Evolutionary conservation across 2,113 vertebrate genomes (phyloP), one percentile per base, ranked within the genome.

Genomic region (Phyllostomus hastatus): DNA sequence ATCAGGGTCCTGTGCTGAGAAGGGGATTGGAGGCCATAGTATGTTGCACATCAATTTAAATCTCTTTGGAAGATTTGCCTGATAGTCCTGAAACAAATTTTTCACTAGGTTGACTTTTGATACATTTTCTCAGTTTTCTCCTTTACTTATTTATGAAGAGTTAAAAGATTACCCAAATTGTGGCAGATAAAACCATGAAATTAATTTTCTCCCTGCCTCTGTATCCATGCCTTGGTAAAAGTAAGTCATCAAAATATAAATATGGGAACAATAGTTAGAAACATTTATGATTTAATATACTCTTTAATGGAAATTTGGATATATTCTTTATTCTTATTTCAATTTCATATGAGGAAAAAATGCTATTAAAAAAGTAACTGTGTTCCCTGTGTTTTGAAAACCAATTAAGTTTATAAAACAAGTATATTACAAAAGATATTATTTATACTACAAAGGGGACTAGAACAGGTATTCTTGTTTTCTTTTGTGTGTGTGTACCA

Each of bases 121-220:
- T 66, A 48, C 4, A 33, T 81, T 92, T 72, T 46, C 12, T 92
- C 52, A 85, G 64, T 90, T 96, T 97, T 91, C 66, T 92, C 64
- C 33, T 31, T 43, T 67, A 43, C 46, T 81, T 78, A 83, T 78
- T 86, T 64, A 90, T 43, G 50, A 26, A 90, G 28, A 41, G 5
- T 78, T 95, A 85, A 70, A 95, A 79, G 7, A 75, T 78, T 57
- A 54, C 28, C 48, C 33, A 89, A 66, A 84, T 24, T 28, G 33
- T 90, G 50, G 20, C 76, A 84, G 16, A 17, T 3, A 90, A 92
- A 67, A 35, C 31, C 50, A 90, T 31, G 33, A 46, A 76, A 46
- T 90, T 72, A 75, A 35, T 70, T 75, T 89, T 86, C 57, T 75
- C 67, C 38, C 5, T 84, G 69, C 19, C 46, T 38, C 90, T 75